Base-by-base conservation (phyloP, 2,888 invertebrate species). In the Dynastes tityus region DNA sequence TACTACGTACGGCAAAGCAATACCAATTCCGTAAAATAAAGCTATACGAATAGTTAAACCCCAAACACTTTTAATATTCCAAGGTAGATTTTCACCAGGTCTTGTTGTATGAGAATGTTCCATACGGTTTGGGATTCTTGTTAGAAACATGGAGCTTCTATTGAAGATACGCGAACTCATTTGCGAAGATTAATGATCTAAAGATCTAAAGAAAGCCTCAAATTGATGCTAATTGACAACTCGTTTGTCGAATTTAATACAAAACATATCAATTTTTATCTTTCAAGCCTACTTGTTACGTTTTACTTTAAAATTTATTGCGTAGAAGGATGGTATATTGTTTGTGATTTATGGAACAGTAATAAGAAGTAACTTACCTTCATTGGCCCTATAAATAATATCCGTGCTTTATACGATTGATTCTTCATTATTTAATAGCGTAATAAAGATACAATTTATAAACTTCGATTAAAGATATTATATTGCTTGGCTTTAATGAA, bases 361-460 rank as follows among this genome's bases (percentile, higher is more conserved):
- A 45, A 45, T 8, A 37, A 5, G 6, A 8, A 2, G 11, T 45
- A 45, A 80, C 82, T 82, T 82, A 84, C 84, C 71, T 82, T 82
- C 11, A 67, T 55, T 8, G 85, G 84, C 1, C 85, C 85, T 37
- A 84, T 80, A 58, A 85, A 78, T 68, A 84, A 80, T 64, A 85
- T 83, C 78, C 80, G 83, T 55, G 81, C 82, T 82, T 85, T 85
- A 74, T 81, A 77, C 53, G 81, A 78, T 51, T 79, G 76, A 16
- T 45, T 78, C 79, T 80, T 82, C 80, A 81, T 80, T 40, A 40
- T 80, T 65, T n/a, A 13, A 45, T 11, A 45, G 2, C 8, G 2
- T 11, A 45, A 45, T 11, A 45, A 45, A 8, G 2, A 37, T 4
- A 45, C 9, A 45, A 45, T 11, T 45, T 37, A 37, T 6, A 37